phyloP scores from a whole-genome alignment of 2,888 invertebrate species.

The Synergus itoensis region DNA sequence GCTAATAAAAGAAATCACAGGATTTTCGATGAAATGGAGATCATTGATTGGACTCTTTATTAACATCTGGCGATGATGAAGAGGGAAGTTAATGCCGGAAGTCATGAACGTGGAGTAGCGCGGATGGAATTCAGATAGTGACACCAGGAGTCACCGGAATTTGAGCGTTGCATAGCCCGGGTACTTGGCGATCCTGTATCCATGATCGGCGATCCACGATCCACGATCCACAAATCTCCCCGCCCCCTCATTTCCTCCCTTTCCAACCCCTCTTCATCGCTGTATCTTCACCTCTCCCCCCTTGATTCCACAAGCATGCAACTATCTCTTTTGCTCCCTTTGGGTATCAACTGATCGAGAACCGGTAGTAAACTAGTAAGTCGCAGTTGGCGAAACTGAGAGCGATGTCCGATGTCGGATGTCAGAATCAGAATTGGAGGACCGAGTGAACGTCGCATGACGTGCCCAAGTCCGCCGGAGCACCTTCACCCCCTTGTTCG shows the following conservation, averaged over 20 bases:
- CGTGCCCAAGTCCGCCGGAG: slow-evolving; percentile 45
- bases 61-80: slow-evolving; percentile 13
- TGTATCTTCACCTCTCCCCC: neutral
- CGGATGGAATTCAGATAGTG: slow-evolving; percentile 62
- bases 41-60: slow-evolving; percentile 5
- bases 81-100: slow-evolving; percentile 30
- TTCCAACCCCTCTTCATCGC: slow-evolving; percentile 2
- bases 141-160: slow-evolving; percentile 67
- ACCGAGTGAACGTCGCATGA: neutral
- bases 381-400: slow-evolving; percentile 4
- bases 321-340: neutral
- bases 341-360: neutral
- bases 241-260: neutral
- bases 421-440: slow-evolving; percentile 6
- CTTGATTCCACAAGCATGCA: too few species aligned
- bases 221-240: slow-evolving; percentile 12
- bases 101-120: slow-evolving; percentile 49
- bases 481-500: slow-evolving; percentile 52
- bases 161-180: slow-evolving; percentile 65
- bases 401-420: slow-evolving; percentile 1
- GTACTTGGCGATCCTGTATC: slow-evolving; percentile 60
- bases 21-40: neutral
- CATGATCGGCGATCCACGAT: slow-evolving; percentile 42
- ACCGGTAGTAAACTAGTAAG: neutral
- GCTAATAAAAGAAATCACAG: too few species aligned